Conservation (phyloP, 2,888 invertebrate genomes). For the Epirrhoe alternata region DNA sequence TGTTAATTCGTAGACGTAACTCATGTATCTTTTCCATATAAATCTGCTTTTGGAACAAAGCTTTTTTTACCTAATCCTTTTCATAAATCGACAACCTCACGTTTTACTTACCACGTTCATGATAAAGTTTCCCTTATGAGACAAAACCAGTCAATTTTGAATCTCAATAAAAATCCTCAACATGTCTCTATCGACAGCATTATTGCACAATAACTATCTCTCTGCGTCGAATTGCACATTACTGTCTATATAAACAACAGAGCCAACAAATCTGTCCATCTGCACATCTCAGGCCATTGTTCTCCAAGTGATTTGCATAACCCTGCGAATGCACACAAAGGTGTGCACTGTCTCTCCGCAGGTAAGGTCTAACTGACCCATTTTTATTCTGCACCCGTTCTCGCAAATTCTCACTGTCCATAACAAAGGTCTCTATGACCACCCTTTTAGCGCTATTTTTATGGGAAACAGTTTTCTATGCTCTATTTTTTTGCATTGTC, state of each 20-base stretch:
- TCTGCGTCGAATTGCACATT: constrained; percentile 34
- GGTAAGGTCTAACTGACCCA: constrained; percentile 74
- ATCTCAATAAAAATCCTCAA: neutral
- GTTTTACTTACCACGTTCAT: neutral
- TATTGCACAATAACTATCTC: constrained; percentile 24
- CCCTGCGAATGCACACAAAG: constrained; percentile 71
- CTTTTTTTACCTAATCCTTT: too few relatives aligned
- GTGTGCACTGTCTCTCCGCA: constrained; percentile 58
- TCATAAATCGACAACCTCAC: neutral
- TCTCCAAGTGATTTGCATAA: constrained; percentile 74
- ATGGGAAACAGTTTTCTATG: constrained; percentile 80
- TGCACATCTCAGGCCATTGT: constrained; percentile 66
- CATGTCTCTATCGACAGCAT: constrained; percentile 14
- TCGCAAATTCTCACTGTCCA: constrained; percentile 81
- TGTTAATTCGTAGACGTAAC: neutral
- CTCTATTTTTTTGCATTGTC: constrained; percentile 84
- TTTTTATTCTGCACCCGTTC: constrained; percentile 66
- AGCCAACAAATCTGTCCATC: constrained; percentile 45
- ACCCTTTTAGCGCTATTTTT: constrained; percentile 78
- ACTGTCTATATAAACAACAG: constrained; percentile 44
- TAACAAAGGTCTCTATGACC: constrained; percentile 68
- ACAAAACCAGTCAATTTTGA: neutral
- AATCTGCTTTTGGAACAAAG: too few relatives aligned
- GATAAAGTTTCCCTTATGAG: neutral
- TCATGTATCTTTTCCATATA: neutral